Percentiles rank a stretch among this genome's conserved stretches.
These are phyloP conservation scores for Homarus americanus DNA, from an alignment of 1,140 invertebrate genomes.

Conservation along the genomic window DNA sequence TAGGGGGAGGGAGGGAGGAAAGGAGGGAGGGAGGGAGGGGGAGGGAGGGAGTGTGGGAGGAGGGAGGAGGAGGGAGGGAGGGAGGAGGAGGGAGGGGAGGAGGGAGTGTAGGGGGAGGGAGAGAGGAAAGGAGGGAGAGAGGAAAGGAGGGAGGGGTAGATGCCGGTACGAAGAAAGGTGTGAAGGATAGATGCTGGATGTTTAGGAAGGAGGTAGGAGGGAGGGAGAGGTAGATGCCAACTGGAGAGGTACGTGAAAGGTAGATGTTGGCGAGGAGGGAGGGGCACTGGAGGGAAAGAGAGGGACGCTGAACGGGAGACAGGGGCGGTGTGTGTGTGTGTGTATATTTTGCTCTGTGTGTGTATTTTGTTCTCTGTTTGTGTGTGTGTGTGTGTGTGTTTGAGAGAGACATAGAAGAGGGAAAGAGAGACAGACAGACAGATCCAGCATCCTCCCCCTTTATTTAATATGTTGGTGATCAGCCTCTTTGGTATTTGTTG, in stretches of 20 bases:
- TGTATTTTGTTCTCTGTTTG: too few species aligned
- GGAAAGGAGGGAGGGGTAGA: background rate
- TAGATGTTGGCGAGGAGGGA: background rate
- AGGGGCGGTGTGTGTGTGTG: too few species aligned
- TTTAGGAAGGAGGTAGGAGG: background rate
- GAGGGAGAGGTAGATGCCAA: background rate
- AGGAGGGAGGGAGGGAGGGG: background rate
- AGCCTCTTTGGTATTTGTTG: too few species aligned
- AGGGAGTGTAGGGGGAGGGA: background rate
- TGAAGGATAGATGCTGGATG: too few species aligned
- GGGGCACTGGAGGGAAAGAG: background rate
- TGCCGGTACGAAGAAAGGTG: too few species aligned
- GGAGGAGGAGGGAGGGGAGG: background rate
- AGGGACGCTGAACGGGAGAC: background rate
- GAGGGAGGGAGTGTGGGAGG: background rate
- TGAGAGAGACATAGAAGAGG: too few species aligned
- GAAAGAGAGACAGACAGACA: too few species aligned
- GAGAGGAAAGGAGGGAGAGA: background rate
- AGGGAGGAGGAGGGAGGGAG: background rate
- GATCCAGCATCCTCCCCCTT: too few species aligned
- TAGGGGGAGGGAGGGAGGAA: background rate
- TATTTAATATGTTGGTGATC: too few species aligned
- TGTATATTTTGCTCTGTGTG: too few species aligned
- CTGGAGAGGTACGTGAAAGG: background rate
- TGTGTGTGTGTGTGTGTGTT: too few species aligned